These are phyloP conservation scores for Strix occidentalis DNA, from an alignment of 2,797 vertebrate species.

Conservation along the genomic window DNA sequence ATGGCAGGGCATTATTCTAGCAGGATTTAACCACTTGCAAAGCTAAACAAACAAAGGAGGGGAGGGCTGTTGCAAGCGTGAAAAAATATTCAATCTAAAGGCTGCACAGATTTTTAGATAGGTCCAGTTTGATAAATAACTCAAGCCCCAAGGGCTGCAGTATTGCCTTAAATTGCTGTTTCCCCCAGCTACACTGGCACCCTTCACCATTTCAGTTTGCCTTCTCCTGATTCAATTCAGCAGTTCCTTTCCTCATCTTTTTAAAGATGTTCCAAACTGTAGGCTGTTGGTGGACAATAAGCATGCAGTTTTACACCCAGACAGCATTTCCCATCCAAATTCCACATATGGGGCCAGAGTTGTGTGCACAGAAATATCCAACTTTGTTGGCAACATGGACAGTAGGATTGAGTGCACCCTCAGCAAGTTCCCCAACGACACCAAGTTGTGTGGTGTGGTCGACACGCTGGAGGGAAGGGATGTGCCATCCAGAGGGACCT, in stretches of 20 bases:
- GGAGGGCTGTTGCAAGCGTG: neutral
- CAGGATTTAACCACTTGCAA: neutral
- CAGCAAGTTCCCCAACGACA: too few species aligned
- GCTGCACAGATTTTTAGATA: neutral
- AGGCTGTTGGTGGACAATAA: neutral
- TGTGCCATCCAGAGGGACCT: too few species aligned
- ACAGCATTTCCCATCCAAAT: neutral
- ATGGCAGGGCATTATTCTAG: neutral
- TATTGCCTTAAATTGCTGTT: neutral
- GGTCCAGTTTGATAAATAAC: neutral
- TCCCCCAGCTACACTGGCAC: neutral
- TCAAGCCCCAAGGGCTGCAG: neutral
- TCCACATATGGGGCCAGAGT: neutral
- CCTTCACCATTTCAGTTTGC: neutral
- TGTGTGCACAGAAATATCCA: neutral
- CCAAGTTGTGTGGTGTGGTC: too few species aligned
- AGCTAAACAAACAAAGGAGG: neutral
- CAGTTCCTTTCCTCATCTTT: neutral
- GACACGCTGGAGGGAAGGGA: too few species aligned
- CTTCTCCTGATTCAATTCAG: neutral
- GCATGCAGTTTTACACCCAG: neutral
- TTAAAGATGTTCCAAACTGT: neutral
- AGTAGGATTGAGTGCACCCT: too few species aligned
- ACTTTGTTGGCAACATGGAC: too few species aligned
- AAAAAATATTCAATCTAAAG: neutral